Evolutionary conservation across 2,888 invertebrate genomes (phyloP), one percentile per base, ranked within the genome.

Genomic region (Spatulosminthurus flaviceps): DNA sequence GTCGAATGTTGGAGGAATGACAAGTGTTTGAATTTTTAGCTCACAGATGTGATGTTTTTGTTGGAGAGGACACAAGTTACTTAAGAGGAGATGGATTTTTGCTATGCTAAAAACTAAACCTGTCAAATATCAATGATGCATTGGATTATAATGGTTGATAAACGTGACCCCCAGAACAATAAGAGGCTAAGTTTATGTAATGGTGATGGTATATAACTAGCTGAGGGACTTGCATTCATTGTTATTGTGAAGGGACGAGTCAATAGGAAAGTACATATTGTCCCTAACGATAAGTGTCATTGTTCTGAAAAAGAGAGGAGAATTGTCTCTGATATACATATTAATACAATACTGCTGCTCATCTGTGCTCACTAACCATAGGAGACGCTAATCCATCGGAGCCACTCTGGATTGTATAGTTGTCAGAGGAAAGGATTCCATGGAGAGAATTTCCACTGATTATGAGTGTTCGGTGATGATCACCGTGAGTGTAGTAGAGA

Each of bases 371-470:
- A n/a, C 51, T 51, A 19, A 13, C n/a, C n/a, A 2, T n/a, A 5
- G 29, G 70, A 26, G 70, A 70, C 70, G 26, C 29, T 34, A 70
- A 70, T 70, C 70, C 70, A 70, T 70, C 19, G 9, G 28, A 51
- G 51, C 51, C n/a, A 51, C 51, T 51, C 26, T 67, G 41, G 41
- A 70, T 41, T 34, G 41, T 70, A 70, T 21, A 70, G 21, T 28
- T 70, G 41, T 70, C 70, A 70, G 28, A 21, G 70, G 29, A 41
- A 70, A 70, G 70, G 70, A 70, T 70, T 70, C 70, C 70, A 22
- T n/a, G 21, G 70, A 70, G 70, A 70, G 69, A 69, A 4, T 51
- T 51, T 51, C 9, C 9, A 51, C 51, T 51, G 51, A 51, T 19
- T 51, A 51, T 51, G 51, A 51, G 51, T 51, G 34, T 51, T 51